A percentile compares a stretch with the other conserved stretches of the same genome.
These are phyloP conservation scores for Larimichthys polyactis DNA, from an alignment of 2,113 vertebrate species.

Conservation along the genomic window DNA sequence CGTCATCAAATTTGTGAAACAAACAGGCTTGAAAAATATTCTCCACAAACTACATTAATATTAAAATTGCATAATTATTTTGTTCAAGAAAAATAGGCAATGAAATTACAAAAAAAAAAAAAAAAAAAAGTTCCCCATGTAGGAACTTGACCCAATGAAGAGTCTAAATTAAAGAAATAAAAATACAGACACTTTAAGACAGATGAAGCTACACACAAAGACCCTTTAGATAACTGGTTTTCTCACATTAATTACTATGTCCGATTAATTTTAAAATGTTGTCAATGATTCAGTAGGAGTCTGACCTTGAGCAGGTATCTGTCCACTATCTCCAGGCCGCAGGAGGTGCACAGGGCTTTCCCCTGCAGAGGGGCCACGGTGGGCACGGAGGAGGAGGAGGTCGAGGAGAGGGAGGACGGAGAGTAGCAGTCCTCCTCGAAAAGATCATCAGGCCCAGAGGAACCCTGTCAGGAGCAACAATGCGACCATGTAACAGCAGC, in stretches of 20 bases:
- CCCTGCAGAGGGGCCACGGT: conserved; percentile 83
- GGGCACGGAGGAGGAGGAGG: conserved; percentile 88
- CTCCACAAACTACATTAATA: not conserved
- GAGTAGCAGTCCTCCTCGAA: conserved; percentile 79
- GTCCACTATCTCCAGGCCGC: conserved; percentile 94
- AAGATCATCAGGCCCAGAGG: conserved; percentile 76
- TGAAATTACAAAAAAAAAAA: too few species aligned
- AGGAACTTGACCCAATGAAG: not conserved
- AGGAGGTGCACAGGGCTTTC: conserved; percentile 90
- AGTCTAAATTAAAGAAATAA: too few species aligned
- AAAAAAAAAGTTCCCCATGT: too few species aligned
- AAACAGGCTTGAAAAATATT: not conserved
- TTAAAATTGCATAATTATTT: not conserved
- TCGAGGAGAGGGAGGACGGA: conserved; percentile 68
- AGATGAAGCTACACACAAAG: too few species aligned
- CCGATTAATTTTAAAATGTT: not conserved
- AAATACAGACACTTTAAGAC: too few species aligned
- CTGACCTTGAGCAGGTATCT: conserved; percentile 96
- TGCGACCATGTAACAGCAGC: not conserved
- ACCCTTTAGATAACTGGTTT: too few species aligned
- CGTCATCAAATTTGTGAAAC: not conserved
- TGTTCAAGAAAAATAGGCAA: not conserved
- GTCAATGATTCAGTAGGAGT: not conserved
- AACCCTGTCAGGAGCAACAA: conserved; percentile 58
- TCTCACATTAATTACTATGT: not conserved